phyloP scores from a whole-genome alignment of 2,797 vertebrate species.

The Cyclopterus lumpus region DNA sequence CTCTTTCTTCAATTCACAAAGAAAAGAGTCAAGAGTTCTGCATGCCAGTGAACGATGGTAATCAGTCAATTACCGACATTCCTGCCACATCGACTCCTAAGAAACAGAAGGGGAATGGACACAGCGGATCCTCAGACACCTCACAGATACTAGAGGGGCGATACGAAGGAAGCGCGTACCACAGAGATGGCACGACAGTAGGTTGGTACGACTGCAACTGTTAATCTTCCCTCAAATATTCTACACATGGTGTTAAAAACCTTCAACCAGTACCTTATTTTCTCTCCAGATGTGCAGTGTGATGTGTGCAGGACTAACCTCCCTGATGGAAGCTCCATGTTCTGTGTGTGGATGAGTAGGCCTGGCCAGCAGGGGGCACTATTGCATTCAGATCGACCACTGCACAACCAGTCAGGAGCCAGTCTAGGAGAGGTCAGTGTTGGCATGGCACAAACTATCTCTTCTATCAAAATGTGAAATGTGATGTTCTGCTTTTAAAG shows the following conservation, averaged over 20 bases:
- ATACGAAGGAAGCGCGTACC: conserved; percentile 87
- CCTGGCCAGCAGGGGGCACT: conserved; percentile 78
- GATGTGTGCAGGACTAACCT: conserved; percentile 84
- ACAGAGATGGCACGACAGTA: conserved; percentile 89
- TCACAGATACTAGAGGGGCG: conserved; percentile 85
- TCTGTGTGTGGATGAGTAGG: conserved; percentile 91
- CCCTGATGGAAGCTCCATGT: conserved; percentile 77
- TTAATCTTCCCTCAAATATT: background rate
- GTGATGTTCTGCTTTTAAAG: background rate
- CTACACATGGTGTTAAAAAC: background rate
- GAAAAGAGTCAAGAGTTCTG: conserved; percentile 50
- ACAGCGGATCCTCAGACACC: conserved; percentile 10
- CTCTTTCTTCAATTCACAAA: conserved; percentile 62
- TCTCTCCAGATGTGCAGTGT: conserved; percentile 86
- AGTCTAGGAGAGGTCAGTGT: conserved; percentile 86
- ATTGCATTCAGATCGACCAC: conserved; percentile 74
- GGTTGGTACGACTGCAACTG: conserved; percentile 75
- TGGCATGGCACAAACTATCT: background rate
- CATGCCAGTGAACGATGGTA: conserved; percentile 19
- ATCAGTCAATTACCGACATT: conserved; percentile 42
- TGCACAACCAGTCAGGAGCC: conserved; percentile 73
- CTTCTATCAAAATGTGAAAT: background rate
- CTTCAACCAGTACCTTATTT: background rate
- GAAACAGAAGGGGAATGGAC: conserved; percentile 62
- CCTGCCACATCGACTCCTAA: conserved; percentile 91